These are phyloP conservation scores for Troides oblongomaculatus DNA, from an alignment of 2,888 invertebrate species.

Conservation along the genomic window DNA sequence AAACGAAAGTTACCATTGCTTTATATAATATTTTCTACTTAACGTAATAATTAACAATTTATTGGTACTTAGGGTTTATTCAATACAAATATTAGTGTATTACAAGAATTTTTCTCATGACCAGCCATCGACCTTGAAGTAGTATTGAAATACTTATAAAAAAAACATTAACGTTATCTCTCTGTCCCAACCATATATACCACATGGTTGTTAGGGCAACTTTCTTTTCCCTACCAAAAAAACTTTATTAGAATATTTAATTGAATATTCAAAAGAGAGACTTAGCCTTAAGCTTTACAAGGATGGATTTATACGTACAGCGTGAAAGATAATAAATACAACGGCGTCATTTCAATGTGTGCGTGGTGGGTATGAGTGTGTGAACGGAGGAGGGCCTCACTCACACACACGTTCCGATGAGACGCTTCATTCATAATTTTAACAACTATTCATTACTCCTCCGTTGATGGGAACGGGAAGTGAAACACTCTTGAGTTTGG, in stretches of 20 bases:
- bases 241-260: not conserved
- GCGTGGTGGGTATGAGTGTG: conserved; percentile 12
- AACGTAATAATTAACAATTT: no score
- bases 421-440: conserved; percentile 75
- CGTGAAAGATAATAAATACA: conserved; percentile 33
- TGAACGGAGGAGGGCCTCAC: conserved; percentile 19
- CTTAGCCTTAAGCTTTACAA: conserved; percentile 20
- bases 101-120: no score
- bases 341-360: conserved; percentile 26
- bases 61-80: no score
- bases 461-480: conserved; percentile 49
- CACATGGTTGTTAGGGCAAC: no score
- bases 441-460: conserved; percentile 71
- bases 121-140: no score
- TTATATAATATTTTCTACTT: not conserved
- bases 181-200: no score
- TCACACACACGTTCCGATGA: conserved; percentile 38
- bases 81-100: no score
- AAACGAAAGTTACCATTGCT: not conserved
- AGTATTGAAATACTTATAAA: no score
- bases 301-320: conserved; percentile 13
- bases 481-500: conserved; percentile 19
- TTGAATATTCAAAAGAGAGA: not conserved
- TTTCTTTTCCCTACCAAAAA: not conserved
- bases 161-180: no score